These are phyloP conservation scores for Patagioenas fasciata DNA, from an alignment of 2,113 vertebrate genomes.

Conservation along the genomic window DNA sequence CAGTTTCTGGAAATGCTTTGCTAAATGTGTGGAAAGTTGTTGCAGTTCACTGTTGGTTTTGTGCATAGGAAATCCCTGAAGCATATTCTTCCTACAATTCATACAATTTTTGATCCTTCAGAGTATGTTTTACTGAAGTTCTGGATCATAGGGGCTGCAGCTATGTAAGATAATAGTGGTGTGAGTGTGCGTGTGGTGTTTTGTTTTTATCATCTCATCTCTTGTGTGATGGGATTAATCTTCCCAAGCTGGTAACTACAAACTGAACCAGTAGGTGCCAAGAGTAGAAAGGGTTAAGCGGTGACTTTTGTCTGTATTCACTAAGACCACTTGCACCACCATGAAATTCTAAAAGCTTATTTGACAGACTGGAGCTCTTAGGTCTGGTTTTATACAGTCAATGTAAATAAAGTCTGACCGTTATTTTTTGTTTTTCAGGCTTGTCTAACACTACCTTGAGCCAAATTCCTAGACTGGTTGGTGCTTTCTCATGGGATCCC, in stretches of 20 bases:
- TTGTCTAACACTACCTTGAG: background rate
- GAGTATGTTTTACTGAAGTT: background rate
- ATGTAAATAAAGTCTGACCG: background rate
- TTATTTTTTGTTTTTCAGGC: slow-evolving; percentile 18
- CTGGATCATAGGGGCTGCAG: background rate
- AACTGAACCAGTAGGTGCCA: background rate
- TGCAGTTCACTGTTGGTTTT: background rate
- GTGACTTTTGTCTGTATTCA: background rate
- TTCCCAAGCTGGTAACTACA: background rate
- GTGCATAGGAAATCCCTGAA: background rate
- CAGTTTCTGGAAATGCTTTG: background rate
- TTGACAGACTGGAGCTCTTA: background rate
- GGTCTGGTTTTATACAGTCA: background rate
- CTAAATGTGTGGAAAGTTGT: background rate
- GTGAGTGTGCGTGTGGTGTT: background rate
- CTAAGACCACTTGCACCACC: background rate
- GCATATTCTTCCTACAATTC: background rate
- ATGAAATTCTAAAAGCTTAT: background rate
- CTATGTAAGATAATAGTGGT: background rate
- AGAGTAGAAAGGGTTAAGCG: background rate
- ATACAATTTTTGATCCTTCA: background rate
- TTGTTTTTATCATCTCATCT: background rate
- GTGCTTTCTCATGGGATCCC: slow-evolving; percentile 42
- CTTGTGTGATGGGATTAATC: background rate
- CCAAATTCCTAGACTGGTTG: slow-evolving; percentile 1